Base-by-base conservation (phyloP, 1,140 invertebrate species). In the Aphis craccivora region DNA sequence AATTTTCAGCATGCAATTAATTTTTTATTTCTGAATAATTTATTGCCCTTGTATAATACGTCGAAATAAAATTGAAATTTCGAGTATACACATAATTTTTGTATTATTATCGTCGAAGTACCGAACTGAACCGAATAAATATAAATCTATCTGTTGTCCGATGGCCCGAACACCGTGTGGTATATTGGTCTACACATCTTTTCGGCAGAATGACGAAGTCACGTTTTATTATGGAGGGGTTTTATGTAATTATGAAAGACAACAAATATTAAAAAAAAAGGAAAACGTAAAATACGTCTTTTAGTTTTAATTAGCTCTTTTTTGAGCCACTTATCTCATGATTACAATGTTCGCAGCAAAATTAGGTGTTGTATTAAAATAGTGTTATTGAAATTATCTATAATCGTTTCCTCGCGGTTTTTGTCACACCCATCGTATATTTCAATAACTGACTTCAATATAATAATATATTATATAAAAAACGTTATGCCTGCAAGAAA, bases 21-120 rank as follows among this genome's bases (percentile, higher is more conserved):
- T 81, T 81, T 81, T 67, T 67, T 67, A 67, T 67, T 30, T 67
- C n/a, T 30, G 60, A 67, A 67, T 67, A 67, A 67, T 67, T 67
- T 67, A 67, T 30, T 67, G 3, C 3, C 23, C 60, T n/a, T 25
- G 11, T 67, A n/a, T 0, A 11, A 30, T 14, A 14, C 30, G 60
- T 67, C 25, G 30, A 67, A 67, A 67, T n/a, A 67, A 67, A 67
- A 67, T 67, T 45, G 45, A 45, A 45, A 45, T 45, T 45, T 67
- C 14, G 48, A 67, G 25, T 67, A 67, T 67, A 67, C 11, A 0
- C 14, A 30, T 67, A 4, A 67, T 67, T 25, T 60, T 60, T 3
- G 0, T 60, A 30, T 11, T 60, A 30, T 60, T 60, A 4, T 0
- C 9, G 55, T 60, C 9, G 30, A 30, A 9, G 30, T 60, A 9